A percentile compares a stretch with the other conserved stretches of the same genome.
Conservation (phyloP, 2,113 vertebrate genomes). For the Dicrurus megarhynchus region DNA sequence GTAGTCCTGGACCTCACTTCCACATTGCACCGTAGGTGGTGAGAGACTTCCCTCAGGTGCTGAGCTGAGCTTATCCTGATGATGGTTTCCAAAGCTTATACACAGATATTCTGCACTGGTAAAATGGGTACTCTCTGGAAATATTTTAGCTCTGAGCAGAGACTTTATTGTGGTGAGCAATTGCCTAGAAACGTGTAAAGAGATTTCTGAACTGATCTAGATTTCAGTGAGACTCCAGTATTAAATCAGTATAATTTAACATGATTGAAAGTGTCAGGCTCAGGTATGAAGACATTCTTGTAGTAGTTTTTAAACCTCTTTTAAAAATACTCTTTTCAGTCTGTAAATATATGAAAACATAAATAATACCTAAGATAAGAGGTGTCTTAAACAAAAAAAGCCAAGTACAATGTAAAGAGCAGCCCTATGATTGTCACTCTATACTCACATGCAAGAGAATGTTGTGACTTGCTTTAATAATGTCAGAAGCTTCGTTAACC, state of each 20-base stretch:
- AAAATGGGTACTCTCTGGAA: not conserved
- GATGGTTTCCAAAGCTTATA: not conserved
- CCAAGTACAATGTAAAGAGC: not conserved
- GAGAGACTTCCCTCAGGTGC: not conserved
- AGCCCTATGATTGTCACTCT: not conserved
- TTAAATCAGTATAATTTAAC: not conserved
- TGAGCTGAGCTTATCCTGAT: not conserved
- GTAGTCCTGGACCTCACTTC: not conserved
- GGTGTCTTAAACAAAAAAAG: not conserved
- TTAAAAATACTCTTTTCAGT: not conserved
- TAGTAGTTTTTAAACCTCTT: not conserved
- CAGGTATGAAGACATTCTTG: not conserved
- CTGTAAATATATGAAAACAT: not conserved
- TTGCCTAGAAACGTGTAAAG: not conserved
- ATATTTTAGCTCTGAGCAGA: not conserved
- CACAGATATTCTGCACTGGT: not conserved
- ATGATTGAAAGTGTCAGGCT: not conserved
- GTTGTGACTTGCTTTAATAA: not conserved
- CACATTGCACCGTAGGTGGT: not conserved
- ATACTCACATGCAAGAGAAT: not conserved
- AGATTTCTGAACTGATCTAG: not conserved
- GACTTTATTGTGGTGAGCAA: not conserved
- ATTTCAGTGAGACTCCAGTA: not conserved
- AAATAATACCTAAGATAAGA: not conserved
- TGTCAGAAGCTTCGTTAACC: not conserved